Evolutionary conservation across 1,140 invertebrate genomes (phyloP), one percentile per base, ranked within the genome.

Genomic region (Mesaphorura yosii): DNA sequence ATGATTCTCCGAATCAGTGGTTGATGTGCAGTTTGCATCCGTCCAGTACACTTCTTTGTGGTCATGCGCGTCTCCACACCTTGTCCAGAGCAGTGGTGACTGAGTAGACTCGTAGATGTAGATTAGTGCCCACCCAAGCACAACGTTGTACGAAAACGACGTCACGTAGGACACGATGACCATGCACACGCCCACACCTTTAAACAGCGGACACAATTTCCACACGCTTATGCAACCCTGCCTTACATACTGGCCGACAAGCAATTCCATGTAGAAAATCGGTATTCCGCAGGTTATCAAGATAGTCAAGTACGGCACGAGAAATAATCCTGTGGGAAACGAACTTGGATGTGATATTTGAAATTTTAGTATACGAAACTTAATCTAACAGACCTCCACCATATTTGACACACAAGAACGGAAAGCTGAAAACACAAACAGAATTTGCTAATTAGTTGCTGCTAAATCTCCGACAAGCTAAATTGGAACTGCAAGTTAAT

Each of bases 101-200:
- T n/a, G n/a, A n/a, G n/a, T n/a, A 10, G 31, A 34, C 31, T 34
- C 31, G n/a, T 34, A 34, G 10, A 48, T 19, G 28, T 31, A 34
- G 28, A 7, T 29, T 5, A 48, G 10, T n/a, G 26, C 20, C 46
- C 46, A 48, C 3, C n/a, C 20, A 15, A 22, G 10, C 25, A 48
- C 27, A 4, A 48, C 46, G 64, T 92, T 90, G 71, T 94, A 95
- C 68, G 95, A 96, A 69, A 84, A 85, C 12, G 84, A 83, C 41
- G 88, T 88, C 67, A 91, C 86, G 22, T 89, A 72, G 57, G 91
- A 91, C 5, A 94, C 82, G 53, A 94, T 71, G 22, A 92, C 80
- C 47, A 88, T 71, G 73, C 88, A 75, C 78, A 88, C 67, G 70
- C 91, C 71, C 71, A 89, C 86, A 90, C 90, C 92, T 84, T 93